These are phyloP conservation scores for Falco concolor DNA, from an alignment of 2,797 vertebrate genomes.

Conservation along the genomic window DNA sequence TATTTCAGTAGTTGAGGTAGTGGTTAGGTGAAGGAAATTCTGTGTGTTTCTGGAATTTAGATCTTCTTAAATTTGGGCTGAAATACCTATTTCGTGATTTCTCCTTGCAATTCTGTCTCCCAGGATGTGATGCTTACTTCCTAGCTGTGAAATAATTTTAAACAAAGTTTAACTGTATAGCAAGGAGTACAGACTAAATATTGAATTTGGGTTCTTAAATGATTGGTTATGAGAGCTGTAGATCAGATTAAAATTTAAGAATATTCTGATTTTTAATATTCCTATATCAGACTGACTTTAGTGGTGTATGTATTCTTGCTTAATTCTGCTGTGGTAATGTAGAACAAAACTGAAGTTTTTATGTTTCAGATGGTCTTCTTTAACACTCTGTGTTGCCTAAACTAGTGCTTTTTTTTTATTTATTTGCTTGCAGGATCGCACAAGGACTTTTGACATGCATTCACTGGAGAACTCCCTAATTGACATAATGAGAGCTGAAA, in stretches of 20 bases:
- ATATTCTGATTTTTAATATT: neutral
- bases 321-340: neutral
- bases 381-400: constrained; percentile 20
- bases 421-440: constrained; percentile 88
- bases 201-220: neutral
- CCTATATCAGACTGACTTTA: neutral
- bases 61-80: neutral
- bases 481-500: constrained; percentile 99
- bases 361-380: neutral
- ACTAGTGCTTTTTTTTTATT: constrained; percentile 34
- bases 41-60: neutral
- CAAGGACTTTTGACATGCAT: constrained; percentile 97
- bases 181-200: neutral
- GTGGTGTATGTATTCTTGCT: neutral
- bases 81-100: neutral
- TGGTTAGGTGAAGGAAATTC: neutral
- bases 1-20: neutral
- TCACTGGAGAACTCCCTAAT: constrained; percentile 98
- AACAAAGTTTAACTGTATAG: neutral
- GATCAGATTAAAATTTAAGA: neutral
- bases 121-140: neutral
- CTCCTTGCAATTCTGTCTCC: neutral
- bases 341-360: neutral
- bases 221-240: neutral
- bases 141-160: neutral